phyloP scores from a whole-genome alignment of 2,888 invertebrate genomes.

The Azorinus chamasolen region DNA sequence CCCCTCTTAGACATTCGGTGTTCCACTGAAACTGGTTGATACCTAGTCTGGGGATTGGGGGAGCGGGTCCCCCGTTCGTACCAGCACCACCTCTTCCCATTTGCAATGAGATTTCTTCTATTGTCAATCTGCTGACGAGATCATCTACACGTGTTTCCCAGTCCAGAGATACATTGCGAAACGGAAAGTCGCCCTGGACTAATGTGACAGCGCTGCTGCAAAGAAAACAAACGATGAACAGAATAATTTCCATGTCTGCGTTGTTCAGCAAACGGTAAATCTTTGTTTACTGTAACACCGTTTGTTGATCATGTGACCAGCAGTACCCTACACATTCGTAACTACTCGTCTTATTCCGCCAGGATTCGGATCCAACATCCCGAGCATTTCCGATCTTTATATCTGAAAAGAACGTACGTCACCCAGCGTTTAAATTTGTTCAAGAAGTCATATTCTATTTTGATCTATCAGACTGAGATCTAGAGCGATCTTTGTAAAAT shows the following conservation, averaged over 20 bases:
- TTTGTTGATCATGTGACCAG: too few species aligned
- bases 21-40: constrained; percentile 81
- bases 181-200: constrained; percentile 57
- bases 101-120: constrained; percentile 69
- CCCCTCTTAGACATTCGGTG: constrained; percentile 82
- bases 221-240: not conserved
- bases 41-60: constrained; percentile 77
- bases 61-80: constrained; percentile 74
- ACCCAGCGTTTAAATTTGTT: too few species aligned
- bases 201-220: not conserved
- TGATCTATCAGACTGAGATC: too few species aligned
- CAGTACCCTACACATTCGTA: too few species aligned
- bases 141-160: constrained; percentile 74
- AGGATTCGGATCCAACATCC: too few species aligned
- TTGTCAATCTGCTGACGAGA: constrained; percentile 69
- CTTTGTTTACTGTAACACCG: too few species aligned
- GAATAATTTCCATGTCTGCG: not conserved
- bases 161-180: constrained; percentile 67
- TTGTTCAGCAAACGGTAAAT: not conserved
- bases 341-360: too few species aligned
- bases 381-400: too few species aligned
- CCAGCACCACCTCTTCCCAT: constrained; percentile 39
- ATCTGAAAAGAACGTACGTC: too few species aligned
- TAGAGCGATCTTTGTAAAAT: too few species aligned
- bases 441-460: too few species aligned